A percentile compares a stretch with the other conserved stretches of the same genome.
Evolutionary conservation across 2,888 invertebrate genomes (phyloP).

Genomic region (Altica lythri): DNA sequence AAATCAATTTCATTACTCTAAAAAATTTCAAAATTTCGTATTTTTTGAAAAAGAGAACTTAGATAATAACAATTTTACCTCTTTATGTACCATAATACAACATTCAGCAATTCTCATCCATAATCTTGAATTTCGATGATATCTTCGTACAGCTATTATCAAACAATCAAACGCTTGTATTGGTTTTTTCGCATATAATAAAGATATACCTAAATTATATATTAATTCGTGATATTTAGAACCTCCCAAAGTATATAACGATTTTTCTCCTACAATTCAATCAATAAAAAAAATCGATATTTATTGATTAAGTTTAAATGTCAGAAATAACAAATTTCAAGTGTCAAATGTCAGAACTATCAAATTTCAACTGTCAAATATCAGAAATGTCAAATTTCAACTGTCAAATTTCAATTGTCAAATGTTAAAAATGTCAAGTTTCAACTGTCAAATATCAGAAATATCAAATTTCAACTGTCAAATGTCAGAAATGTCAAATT

Average conservation of each 20-base stretch:
- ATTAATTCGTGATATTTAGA: slow-evolving; percentile 69
- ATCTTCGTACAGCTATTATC: slow-evolving; percentile 81
- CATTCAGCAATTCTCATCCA: slow-evolving; percentile 95
- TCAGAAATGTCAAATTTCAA: no score
- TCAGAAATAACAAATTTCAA: no score
- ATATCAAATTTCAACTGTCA: no score
- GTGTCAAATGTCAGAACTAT: no score
- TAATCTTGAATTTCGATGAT: slow-evolving; percentile 84
- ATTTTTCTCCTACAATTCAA: slow-evolving; percentile 57
- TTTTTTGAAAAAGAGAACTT: no score
- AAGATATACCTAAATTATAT: slow-evolving; percentile 83
- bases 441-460: no score
- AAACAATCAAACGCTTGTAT: slow-evolving; percentile 90
- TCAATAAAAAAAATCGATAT: slow-evolving; percentile 12
- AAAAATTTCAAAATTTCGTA: no score
- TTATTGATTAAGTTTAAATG: not conserved
- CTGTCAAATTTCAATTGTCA: no score
- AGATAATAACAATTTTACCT: no score
- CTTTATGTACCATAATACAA: slow-evolving; percentile 71
- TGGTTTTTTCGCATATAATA: slow-evolving; percentile 80
- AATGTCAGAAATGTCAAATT: no score
- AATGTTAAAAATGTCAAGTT: no score
- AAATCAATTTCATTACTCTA: slow-evolving; percentile 68
- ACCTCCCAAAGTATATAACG: slow-evolving; percentile 66
- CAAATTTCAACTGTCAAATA: no score